These are phyloP conservation scores for Spodoptera litura DNA, from an alignment of 1,140 invertebrate species.

Conservation along the genomic window DNA sequence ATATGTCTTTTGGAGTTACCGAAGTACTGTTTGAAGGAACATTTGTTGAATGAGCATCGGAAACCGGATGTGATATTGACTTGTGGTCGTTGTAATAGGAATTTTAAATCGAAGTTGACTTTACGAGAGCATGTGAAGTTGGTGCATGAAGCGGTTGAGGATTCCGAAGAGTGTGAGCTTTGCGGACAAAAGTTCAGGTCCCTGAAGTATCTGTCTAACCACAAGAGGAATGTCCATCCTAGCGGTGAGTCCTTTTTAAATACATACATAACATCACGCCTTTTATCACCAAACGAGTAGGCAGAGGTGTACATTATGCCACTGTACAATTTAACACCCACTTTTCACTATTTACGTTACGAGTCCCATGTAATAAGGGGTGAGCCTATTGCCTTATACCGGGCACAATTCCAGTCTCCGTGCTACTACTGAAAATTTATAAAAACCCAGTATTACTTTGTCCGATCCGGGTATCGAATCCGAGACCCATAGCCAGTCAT, in stretches of 20 bases:
- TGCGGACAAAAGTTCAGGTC: constrained; percentile 58
- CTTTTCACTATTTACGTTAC: too few species aligned
- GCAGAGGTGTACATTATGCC: too few species aligned
- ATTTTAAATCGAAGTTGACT: constrained; percentile 56
- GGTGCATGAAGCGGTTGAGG: constrained; percentile 54
- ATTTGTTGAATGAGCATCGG: constrained; percentile 52
- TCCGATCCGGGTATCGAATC: too few species aligned
- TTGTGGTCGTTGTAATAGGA: constrained; percentile 52
- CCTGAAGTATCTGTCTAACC: constrained; percentile 55
- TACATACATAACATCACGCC: too few species aligned
- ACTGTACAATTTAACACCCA: too few species aligned
- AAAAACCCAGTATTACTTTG: too few species aligned
- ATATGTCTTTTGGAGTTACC: constrained; percentile 55
- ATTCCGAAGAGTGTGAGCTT: constrained; percentile 50
- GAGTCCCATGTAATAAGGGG: too few species aligned
- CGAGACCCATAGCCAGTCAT: too few species aligned
- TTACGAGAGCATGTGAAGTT: constrained; percentile 55
- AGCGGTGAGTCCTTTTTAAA: constrained; percentile 33
- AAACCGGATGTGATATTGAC: constrained; percentile 52
- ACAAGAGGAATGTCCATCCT: constrained; percentile 59
- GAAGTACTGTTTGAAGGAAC: constrained; percentile 51
- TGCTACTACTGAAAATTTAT: too few species aligned
- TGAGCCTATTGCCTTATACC: too few species aligned
- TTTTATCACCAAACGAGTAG: too few species aligned
- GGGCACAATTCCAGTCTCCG: too few species aligned